A percentile compares a stretch with the other conserved stretches of the same genome.
phyloP scores from a whole-genome alignment of 1,140 invertebrate genomes.

The Condylostylus longicornis region DNA sequence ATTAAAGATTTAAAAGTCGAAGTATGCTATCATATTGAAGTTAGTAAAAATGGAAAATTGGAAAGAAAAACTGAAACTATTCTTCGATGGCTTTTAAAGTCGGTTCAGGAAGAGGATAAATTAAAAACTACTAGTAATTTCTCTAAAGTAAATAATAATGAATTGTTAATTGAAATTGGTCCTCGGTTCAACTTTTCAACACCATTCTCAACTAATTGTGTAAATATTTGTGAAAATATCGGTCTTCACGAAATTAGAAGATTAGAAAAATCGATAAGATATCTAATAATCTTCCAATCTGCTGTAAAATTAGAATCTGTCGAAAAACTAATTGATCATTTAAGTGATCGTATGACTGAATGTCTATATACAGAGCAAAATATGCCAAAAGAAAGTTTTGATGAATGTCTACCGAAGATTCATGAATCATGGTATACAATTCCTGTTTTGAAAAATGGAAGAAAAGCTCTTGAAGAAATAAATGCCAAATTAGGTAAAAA shows the following conservation, averaged over 20 bases:
- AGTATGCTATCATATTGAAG: constrained; percentile 64
- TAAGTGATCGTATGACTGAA: constrained; percentile 70
- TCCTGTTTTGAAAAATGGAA: constrained; percentile 61
- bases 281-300: constrained; percentile 44
- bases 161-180: constrained; percentile 58
- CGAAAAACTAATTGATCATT: constrained; percentile 39
- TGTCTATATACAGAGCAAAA: constrained; percentile 52
- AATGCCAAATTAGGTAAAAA: constrained; percentile 53
- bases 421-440: constrained; percentile 68
- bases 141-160: constrained; percentile 27
- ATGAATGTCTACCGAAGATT: constrained; percentile 43
- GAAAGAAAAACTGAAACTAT: constrained; percentile 39
- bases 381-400: constrained; percentile 55
- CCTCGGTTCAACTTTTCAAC: constrained; percentile 83
- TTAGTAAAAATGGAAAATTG: constrained; percentile 34
- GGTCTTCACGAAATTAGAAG: constrained; percentile 55
- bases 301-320: constrained; percentile 32
- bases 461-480: constrained; percentile 63
- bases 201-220: constrained; percentile 85
- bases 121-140: constrained; percentile 35
- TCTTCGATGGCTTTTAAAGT: constrained; percentile 54
- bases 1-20: constrained; percentile 47
- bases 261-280: constrained; percentile 68
- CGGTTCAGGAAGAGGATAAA: constrained; percentile 42
- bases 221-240: constrained; percentile 79